Evolutionary conservation across 2,888 invertebrate genomes (phyloP).

Genomic region (Aleiodes testaceus): DNA sequence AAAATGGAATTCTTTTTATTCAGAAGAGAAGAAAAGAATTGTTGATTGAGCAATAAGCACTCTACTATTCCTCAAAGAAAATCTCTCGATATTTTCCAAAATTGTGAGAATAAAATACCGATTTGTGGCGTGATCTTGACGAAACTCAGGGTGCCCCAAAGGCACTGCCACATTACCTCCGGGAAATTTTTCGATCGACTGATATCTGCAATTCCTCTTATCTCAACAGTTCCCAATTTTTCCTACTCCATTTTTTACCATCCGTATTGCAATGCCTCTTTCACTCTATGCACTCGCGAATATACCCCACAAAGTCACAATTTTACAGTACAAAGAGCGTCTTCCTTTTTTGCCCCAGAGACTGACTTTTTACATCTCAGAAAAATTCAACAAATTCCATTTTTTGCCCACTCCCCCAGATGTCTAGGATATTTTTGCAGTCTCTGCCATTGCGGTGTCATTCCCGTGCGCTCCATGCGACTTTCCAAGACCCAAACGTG

Average conservation of each 20-base stretch:
- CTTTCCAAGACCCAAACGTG: constrained; percentile 22
- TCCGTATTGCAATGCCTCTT: neutral
- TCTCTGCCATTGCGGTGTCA: constrained; percentile 3
- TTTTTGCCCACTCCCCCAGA: neutral
- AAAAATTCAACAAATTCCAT: constrained; percentile 25
- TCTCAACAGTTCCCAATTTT: neutral
- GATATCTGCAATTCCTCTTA: constrained; percentile 48
- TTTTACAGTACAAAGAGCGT: constrained; percentile 42
- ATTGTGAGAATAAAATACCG: neutral
- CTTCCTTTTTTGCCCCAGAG: constrained; percentile 28
- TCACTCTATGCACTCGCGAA: constrained; percentile 12
- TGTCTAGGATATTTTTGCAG: constrained; percentile 9
- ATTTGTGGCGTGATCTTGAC: neutral
- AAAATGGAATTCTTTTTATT: too few species aligned
- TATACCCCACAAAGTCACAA: constrained; percentile 39
- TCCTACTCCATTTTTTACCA: neutral
- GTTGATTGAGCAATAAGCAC: too few species aligned
- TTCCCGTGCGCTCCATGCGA: constrained; percentile 6
- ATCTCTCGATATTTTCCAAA: neutral
- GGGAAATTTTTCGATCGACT: constrained; percentile 56
- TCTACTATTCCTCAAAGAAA: too few species aligned
- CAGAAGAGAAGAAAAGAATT: too few species aligned
- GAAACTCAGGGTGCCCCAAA: constrained; percentile 1
- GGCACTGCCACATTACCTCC: constrained; percentile 43
- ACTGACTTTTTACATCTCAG: constrained; percentile 41